Base-by-base conservation (phyloP, 2,113 vertebrate genomes). In the Dunckerocampus dactyliophorus region DNA sequence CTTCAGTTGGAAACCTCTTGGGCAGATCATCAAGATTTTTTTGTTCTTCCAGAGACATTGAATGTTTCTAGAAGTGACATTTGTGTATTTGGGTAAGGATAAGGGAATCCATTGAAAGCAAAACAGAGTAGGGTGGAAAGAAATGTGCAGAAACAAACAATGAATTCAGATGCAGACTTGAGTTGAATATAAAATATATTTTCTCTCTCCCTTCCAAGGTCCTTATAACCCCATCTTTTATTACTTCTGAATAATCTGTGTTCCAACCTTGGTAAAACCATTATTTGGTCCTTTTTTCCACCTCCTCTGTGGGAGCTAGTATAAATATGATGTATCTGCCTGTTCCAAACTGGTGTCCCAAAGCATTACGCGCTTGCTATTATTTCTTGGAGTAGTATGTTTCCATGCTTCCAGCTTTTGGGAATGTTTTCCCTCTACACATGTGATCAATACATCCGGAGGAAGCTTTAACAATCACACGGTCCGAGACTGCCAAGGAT, bases 1-100 rank as follows among this genome's bases (percentile, higher is more conserved):
- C 80, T 80, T 72, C 69, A 47, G 57, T 64, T 83, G 72, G 76
- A 79, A 74, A 67, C 63, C 68, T 72, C 66, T 73, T 31, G 59
- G 77, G 72, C 72, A 75, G 49, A 69, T 73, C 82, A 69, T 73
- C 82, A 76, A 67, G 69, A 74, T 82, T 71, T 77, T 59, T 56
- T 19, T 12, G n/a, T 75, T 74, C 70, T 82, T 75, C 47, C 34
- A 28, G 55, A 82, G 77, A 84, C 80, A 53, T 67, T 76, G 77
- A 70, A 71, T 78, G 70, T 76, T 84, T 77, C 59, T 48, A 80
- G 63, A 78, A 72, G 66, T 73, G 80, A 73, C 78, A 76, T 67
- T 54, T 79, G 80, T 81, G 68, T 83, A 82, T 85, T 83, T 84
- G 71, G 59, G 61, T 79, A 82, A 77, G 67, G 52, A 83, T 65